Evolutionary conservation across 2,888 invertebrate genomes (phyloP), one percentile per base, ranked within the genome.

Genomic region (Lutraria lutraria): DNA sequence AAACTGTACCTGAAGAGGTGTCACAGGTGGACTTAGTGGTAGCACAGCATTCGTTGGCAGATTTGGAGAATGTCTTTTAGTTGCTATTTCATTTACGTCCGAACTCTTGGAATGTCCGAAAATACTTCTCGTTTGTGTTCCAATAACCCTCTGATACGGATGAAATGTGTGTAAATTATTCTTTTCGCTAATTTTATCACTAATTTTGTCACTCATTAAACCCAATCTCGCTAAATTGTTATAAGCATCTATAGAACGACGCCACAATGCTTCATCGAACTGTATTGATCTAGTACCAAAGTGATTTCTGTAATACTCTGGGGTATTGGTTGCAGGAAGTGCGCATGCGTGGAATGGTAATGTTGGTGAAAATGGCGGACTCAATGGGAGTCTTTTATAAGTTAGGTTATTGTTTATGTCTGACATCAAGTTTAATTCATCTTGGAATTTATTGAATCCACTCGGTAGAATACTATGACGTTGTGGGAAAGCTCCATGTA

Each of bases 311-410:
- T 76, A 1, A 16, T 15, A 16, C 43, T 84, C 76, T 43, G 76
- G 54, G 19, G 19, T 54, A 54, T 53, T 84, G n/a, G 56, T 43
- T 60, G 31, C n/a, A 34, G 60, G 43, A 29, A 80, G 54, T 29
- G 79, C 80, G 85, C 54, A 54, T 80, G 80, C 29, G 31, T 80
- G 80, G 60, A 16, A 25, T n/a, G 83, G 43, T 31, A 79, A 29
- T 21, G 72, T 43, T 52, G 83, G 81, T 43, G 79, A 87, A 87
- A 76, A 87, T 83, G 83, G 87, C 79, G 87, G 60, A 6, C 63
- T 63, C 25, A 72, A 21, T n/a, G 56, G 68, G 21, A 76, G 56
- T 19, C 43, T 34, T 29, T 83, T 34, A 16, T 85, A 31, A 16
- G 53, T 21, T 0, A 13, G 29, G 52, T 83, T 87, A 52, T 83